Evolutionary conservation across 2,888 invertebrate genomes (phyloP), one percentile per base, ranked within the genome.

Genomic region (Dryadula phaetusa): DNA sequence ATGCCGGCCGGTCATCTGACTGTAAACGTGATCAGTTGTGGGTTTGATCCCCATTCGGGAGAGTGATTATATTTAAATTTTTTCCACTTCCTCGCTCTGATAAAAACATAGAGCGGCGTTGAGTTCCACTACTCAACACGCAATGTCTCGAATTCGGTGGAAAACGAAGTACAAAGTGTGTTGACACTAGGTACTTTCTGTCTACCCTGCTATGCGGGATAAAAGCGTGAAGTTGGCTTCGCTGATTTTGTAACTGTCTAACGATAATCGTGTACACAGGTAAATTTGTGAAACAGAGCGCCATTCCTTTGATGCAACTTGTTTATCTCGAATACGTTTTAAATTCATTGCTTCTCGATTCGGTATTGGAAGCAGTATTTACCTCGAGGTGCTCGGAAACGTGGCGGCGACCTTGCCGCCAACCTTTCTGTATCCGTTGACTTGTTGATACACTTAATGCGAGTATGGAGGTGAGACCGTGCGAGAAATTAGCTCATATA

Each of bases 361-460:
- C 49, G n/a, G 64, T 65, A 65, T 25, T 28, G 47, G 58, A 37
- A 12, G 49, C 52, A 49, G 42, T 56, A 46, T 68, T 68, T 62
- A 75, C 75, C 75, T 64, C 70, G 68, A 47, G 62, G 61, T 64
- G 62, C 62, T 68, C 66, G 70, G 70, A 72, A 70, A 67, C 66
- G 37, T 22, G 56, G 63, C 66, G 61, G n/a, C 77, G 81, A 78
- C 82, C 82, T 82, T 81, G 82, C 66, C 14, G 54, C 52, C 62
- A 70, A 65, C 72, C 67, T 70, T 63, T 66, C 69, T 34, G 68
- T 60, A 53, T 67, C 56, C 61, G 68, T 46, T 52, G 40, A 44
- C 53, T 18, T 56, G 42, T 63, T 46, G 47, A 44, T 60, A 60
- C 58, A 40, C 32, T 34, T 18, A n/a, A n/a, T 8, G 22, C 53